Evolutionary conservation across 2,888 invertebrate species (phyloP), one percentile per base, ranked within the genome.

Genomic region (Acronicta psi): DNA sequence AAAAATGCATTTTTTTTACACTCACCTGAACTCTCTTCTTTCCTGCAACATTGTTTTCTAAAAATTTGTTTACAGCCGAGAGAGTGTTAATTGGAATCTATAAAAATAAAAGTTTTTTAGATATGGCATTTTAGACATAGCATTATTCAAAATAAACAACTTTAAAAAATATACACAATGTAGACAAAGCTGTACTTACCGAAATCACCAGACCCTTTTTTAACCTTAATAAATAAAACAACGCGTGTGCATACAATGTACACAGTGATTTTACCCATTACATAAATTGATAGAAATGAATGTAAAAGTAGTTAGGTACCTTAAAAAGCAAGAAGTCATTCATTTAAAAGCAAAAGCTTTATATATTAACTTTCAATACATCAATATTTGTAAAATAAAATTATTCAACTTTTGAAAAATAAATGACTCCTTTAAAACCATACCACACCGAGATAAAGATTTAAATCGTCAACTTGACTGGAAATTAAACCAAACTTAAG

Each of bases 61-160:
- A 86, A 64, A 96, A 93, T 73, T 94, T 94, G 79, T 95, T 96
- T 1, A 96, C 96, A 10, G 96, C 96, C 36, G 95, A 94, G 52
- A 96, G 86, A 0, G 96, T 95, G 46, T 96, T 95, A 78, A 96
- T 96, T 57, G 96, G 96, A 73, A 96, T 96, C 96, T 96, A 88
- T 69, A 92, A 92, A 71, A 62, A 45, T 17, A 50, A 51, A 43
- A 16, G 7, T 3, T 36, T 16, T 17, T 7, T 47, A 53, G 37
- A 42, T 8, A 41, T 0, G 14, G 23, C 7, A 0, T 11, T 23
- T 41, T 23, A n/a, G 0, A n/a, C 9, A 7, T 18, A 0, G 13
- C 11, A 1, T 2, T n/a, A 6, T 14, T 53, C 0, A 0, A 10
- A 20, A 13, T 1, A 10, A 46, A n/a, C 7, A 16, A 13, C 17